Conservation (phyloP, 2,888 invertebrate genomes). For the Megaustenia siamemsis region DNA sequence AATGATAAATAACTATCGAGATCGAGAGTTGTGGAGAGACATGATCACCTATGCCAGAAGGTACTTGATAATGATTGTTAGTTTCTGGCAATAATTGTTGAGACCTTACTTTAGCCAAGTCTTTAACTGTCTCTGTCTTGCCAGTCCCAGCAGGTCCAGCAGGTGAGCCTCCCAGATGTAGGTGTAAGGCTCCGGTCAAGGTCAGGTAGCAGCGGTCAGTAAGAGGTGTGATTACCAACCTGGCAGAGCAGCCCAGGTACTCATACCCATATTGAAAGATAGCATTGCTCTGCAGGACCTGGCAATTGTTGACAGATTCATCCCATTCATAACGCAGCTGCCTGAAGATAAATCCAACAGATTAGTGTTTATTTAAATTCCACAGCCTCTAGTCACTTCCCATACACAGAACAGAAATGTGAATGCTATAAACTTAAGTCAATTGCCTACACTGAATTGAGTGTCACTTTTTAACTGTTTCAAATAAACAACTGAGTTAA, state of each 20-base stretch:
- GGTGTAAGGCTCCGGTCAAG: slow-evolving; percentile 78
- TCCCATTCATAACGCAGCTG: slow-evolving; percentile 80
- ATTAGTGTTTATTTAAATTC: too few relatives aligned
- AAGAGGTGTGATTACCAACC: slow-evolving; percentile 79
- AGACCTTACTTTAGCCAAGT: slow-evolving; percentile 78
- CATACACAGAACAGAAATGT: too few relatives aligned
- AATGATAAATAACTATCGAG: too few relatives aligned
- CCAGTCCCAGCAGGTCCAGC: slow-evolving; percentile 80
- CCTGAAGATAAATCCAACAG: slow-evolving; percentile 62
- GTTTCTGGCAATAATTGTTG: background rate
- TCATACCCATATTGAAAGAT: slow-evolving; percentile 79
- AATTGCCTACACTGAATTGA: too few relatives aligned
- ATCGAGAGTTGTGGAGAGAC: too few relatives aligned
- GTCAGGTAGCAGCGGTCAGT: slow-evolving; percentile 80
- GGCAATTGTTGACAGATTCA: slow-evolving; percentile 78
- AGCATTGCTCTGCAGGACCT: slow-evolving; percentile 78
- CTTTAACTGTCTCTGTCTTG: slow-evolving; percentile 80
- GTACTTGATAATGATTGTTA: too few relatives aligned
- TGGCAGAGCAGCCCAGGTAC: slow-evolving; percentile 79
- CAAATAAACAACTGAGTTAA: too few relatives aligned
- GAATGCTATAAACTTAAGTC: too few relatives aligned
- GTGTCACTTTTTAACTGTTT: too few relatives aligned
- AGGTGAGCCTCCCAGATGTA: slow-evolving; percentile 79
- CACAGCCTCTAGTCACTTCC: too few relatives aligned
- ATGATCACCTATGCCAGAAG: too few relatives aligned